Base-by-base conservation (phyloP, 2,888 invertebrate species). In the Chouioia cunea region DNA sequence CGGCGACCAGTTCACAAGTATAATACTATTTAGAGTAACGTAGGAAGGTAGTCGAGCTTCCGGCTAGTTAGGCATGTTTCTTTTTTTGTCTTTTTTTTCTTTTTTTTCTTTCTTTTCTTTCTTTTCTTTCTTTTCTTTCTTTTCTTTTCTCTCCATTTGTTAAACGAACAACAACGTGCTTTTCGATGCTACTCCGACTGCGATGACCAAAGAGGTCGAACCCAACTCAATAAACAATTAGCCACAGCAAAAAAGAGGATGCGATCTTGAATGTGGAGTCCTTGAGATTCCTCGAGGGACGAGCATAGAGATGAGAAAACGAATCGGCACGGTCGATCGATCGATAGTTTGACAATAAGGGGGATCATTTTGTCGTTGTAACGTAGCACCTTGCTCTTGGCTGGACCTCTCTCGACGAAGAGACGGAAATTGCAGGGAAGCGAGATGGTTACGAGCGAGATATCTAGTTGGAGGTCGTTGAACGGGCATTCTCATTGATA, bases 401-500 rank as follows among this genome's bases (percentile, higher is more conserved):
- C n/a, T n/a, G n/a, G n/a, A n/a, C n/a, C n/a, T n/a, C n/a, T n/a
- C n/a, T n/a, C n/a, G 56, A 56, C 27, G 16, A 16, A 47, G 23
- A 56, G 57, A 20, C 54, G 16, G 47, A 47, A 46, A 56, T 50
- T 48, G n/a, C 10, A 16, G 52, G 22, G 43, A 48, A 22, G 23
- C 36, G 66, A 36, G 23, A n/a, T 23, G 50, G 64, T 22, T 20
- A n/a, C 36, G 56, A n/a, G 77, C 74, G 78, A 80, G 83, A 83
- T 83, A 83, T 83, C 83, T 83, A 82, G 82, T 84, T 82, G 82
- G 83, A 82, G 84, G 84, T 85, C 84, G 80, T 85, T 85, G 83
- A 84, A n/a, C n/a, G n/a, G n/a, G n/a, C n/a, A n/a, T n/a, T n/a
- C n/a, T n/a, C n/a, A n/a, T n/a, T n/a, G n/a, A n/a, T n/a, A n/a